Evolutionary conservation across 2,797 vertebrate genomes (phyloP), one percentile per base, ranked within the genome.

Genomic region (Cynopterus sphinx): DNA sequence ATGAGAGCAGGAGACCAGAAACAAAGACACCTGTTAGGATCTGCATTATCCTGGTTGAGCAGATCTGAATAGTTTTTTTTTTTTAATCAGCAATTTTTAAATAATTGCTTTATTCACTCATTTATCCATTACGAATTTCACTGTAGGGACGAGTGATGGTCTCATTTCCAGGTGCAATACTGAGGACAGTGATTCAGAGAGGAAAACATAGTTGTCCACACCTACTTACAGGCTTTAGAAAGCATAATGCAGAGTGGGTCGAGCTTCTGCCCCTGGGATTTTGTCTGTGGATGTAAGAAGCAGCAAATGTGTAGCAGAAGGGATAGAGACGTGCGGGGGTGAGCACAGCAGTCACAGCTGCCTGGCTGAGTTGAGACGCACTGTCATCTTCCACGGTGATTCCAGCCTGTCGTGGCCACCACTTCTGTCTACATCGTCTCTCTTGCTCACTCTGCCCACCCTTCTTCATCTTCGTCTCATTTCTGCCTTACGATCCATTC

Each of bases 271-370:
- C 68, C 49, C 89, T 43, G 67, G 36, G 67, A 9, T 78, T 91
- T 92, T 73, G 21, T 67, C 88, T 84, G 1, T 70, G 70, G 63
- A 49, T 51, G 65, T 49, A 49, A 16, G 74, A 53, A 55, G 73
- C 55, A 26, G 24, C 39, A 53, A 71, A 65, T 53, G 9, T 46
- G 5, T 36, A 9, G 39, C 19, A 59, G 75, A 28, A 55, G 41
- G 53, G 41, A 46, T 12, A 8, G 33, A 71, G 22, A 65, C 11
- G 39, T 6, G 9, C 53, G 17, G 31, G 10, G 24, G 8, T 88
- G 86, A 19, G 5, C 43, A 49, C 65, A 57, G 16, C 0, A 16
- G 49, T 26, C 41, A 49, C 4, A 51, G 21, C 49, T 12, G 12
- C 46, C 41, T 57, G 28, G 41, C 70, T 53, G 22, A 17, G 36